Percentiles rank a stretch among this genome's conserved stretches.
Conservation (phyloP, 2,888 invertebrate genomes). For the Gryllus longicercus region DNA sequence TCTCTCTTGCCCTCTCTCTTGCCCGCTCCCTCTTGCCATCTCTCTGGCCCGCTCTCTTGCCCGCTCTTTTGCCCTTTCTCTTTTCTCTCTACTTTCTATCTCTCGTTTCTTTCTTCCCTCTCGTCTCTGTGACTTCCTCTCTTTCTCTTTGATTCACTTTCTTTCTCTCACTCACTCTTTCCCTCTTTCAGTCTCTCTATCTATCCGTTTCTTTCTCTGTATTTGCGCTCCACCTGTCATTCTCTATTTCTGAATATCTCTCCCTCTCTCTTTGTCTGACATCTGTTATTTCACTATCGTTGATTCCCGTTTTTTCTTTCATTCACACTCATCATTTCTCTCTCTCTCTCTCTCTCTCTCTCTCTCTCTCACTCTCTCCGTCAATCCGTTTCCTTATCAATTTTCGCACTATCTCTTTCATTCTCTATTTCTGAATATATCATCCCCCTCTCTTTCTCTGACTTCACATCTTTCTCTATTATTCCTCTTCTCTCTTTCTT, state of each 20-base stretch:
- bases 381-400: not conserved
- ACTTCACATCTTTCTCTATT: not conserved
- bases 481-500: not conserved
- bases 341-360: not conserved
- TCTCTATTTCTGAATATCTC: too few species aligned
- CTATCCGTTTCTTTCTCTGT: not conserved
- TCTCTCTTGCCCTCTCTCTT: too few species aligned
- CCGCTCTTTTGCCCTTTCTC: not conserved
- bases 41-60: too few species aligned
- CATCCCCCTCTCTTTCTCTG: not conserved
- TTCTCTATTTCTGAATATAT: not conserved
- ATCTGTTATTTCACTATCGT: too few species aligned
- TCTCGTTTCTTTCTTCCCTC: not conserved
- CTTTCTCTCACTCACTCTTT: not conserved
- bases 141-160: not conserved
- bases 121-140: not conserved
- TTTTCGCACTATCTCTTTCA: too few species aligned
- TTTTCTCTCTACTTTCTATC: not conserved
- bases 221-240: too few species aligned
- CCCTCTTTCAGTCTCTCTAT: not conserved
- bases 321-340: not conserved
- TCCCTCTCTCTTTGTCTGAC: too few species aligned
- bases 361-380: not conserved
- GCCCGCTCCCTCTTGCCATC: too few species aligned
- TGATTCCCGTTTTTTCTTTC: not conserved